Conservation (phyloP, 2,888 invertebrate genomes). For the Tetanocera ferruginea region DNA sequence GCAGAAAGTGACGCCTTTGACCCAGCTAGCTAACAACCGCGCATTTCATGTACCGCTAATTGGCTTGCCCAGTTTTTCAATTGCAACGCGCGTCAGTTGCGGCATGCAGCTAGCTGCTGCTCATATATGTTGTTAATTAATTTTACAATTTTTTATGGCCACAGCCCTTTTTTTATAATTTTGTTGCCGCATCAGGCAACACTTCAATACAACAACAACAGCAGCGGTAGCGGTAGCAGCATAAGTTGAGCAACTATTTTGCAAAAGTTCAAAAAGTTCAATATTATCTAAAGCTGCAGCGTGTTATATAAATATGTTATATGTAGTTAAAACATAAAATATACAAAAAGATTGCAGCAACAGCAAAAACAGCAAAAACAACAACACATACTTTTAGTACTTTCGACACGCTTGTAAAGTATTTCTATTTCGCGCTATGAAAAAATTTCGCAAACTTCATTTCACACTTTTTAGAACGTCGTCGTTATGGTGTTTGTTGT, state of each 20-base stretch:
- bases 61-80: constrained; percentile 22
- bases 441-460: constrained; percentile 32
- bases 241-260: constrained; percentile 15
- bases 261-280: constrained; percentile 30
- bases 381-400: too few relatives aligned
- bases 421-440: constrained; percentile 38
- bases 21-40: neutral
- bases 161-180: neutral
- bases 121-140: constrained; percentile 32
- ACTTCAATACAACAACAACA: neutral
- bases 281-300: neutral
- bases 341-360: neutral
- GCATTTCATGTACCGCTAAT: constrained; percentile 22
- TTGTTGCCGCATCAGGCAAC: neutral
- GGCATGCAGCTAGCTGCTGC: neutral
- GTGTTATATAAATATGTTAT: neutral
- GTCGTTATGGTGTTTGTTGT: neutral
- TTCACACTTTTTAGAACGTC: constrained; percentile 28
- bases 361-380: too few relatives aligned
- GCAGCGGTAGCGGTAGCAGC: neutral
- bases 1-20: constrained; percentile 16
- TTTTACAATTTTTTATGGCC: neutral
- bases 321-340: neutral
- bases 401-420: neutral
- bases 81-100: neutral